Evolutionary conservation across 2,888 invertebrate species (phyloP), one percentile per base, ranked within the genome.

Genomic region (Agapostemon virescens): DNA sequence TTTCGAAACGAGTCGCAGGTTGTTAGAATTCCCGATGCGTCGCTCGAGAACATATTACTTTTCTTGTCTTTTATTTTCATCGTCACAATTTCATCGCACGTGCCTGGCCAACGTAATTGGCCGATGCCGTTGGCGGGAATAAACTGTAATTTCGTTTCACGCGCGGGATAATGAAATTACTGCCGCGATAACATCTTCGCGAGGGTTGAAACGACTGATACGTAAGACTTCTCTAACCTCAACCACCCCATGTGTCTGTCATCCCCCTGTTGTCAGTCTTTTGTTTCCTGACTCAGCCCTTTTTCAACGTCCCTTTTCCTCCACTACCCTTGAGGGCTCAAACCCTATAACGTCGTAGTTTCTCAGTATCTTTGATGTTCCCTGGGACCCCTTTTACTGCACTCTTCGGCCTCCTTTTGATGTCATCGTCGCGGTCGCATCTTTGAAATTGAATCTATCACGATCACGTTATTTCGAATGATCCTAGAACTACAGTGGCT

Each of bases 131-230:
- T 49, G 20, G n/a, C 33, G 17, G 52, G 15, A 26, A 26, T 30
- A 30, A 55, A 42, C n/a, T 15, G 33, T 61, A 52, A 66, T 66
- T 71, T 36, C 30, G 52, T 55, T 55, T 76, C 64, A 23, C 33
- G 49, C 33, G 33, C 13, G 42, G 30, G 38, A 30, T 78, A 78
- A 75, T 69, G 74, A 36, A 78, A 78, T 78, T 69, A 74, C 49
- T 38, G 49, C 33, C 63, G 20, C 52, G 75, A 78, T 78, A 69
- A 69, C 45, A 74, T 78, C 75, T 64, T 64, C 30, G 33, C 2
- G 55, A 45, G 64, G 49, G 68, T n/a, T 63, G 45, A 58, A 15
- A 68, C 33, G 20, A 42, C 52, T 42, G 42, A 75, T 40, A 61
- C 68, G 40, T 49, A 63, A 69, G 67, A 52, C 33, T 63, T 55